Base-by-base conservation (phyloP, 2,888 invertebrate species). In the Mycalesis mineus region DNA sequence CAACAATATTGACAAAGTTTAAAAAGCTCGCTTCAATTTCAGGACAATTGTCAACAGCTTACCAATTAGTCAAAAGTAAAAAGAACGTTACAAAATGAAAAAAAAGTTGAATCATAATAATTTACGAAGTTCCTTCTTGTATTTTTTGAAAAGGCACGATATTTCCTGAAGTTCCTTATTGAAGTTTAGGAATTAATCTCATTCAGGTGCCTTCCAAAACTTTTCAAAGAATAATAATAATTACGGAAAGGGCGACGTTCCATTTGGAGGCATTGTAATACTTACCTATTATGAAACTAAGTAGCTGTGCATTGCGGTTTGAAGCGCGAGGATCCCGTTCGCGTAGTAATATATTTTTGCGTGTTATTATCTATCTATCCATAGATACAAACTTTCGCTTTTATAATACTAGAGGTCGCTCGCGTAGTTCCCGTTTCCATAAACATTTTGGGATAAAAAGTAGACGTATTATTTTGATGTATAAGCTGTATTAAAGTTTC, bases 141-240 rank as follows among this genome's bases (percentile, higher is more conserved):
- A 15, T n/a, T 36, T 48, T 36, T 48, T 5, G 1, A 48, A 48
- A 36, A 48, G 48, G 29, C 44, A 44, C 44, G 29, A 29, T 17
- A 48, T 48, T 48, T 17, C 36, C n/a, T 29, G 7, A 44, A 44
- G 29, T 48, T n/a, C n/a, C n/a, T n/a, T 36, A 17, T 7, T 36
- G 36, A 48, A 48, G 15, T 48, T 44, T 13, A 44, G 29, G 29
- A 29, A 44, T 44, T 44, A 29, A 44, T 44, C 44, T 44, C 44
- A 44, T 44, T 28, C 44, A 44, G 44, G 44, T 44, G 44, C 44
- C 29, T 29, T 44, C 29, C 29, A 29, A 44, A 44, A 44, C 44
- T 44, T 29, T 29, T 44, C 29, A 39, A 44, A 29, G 13, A 13
- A 44, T 36, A 36, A 36, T 33, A 33, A 7, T 33, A 2, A 33